Evolutionary conservation across 2,888 invertebrate species (phyloP).

Genomic region (Cerastis leucographa): DNA sequence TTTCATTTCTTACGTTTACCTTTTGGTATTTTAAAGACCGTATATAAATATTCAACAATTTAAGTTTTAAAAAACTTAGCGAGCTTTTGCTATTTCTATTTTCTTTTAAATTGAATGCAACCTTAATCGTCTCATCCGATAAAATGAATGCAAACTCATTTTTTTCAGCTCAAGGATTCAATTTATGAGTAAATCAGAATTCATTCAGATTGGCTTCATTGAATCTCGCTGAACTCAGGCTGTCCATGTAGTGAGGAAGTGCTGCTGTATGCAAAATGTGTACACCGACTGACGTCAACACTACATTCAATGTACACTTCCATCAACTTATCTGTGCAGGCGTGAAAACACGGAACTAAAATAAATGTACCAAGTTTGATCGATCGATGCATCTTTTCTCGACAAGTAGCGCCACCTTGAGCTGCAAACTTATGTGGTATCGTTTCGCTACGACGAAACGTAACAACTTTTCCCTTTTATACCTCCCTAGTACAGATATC

Average conservation of each 20-base stretch:
- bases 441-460: background rate
- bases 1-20: background rate
- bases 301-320: background rate
- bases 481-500: slow-evolving; percentile 13
- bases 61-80: background rate
- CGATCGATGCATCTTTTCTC: background rate
- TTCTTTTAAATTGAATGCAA: background rate
- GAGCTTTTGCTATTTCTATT: background rate
- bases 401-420: background rate
- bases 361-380: background rate
- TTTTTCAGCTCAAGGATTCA: background rate
- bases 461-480: slow-evolving; percentile 10
- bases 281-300: background rate
- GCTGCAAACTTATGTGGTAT: background rate
- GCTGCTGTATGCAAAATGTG: slow-evolving; percentile 2
- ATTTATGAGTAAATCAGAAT: background rate
- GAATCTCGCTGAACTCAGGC: too few relatives aligned
- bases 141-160: background rate
- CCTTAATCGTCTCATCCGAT: background rate
- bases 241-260: background rate
- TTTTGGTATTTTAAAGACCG: background rate
- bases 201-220: background rate
- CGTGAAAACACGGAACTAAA: background rate
- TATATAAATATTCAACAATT: background rate
- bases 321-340: background rate